Base-by-base conservation (phyloP, 2,113 vertebrate genomes). In the Nerophis ophidion region DNA sequence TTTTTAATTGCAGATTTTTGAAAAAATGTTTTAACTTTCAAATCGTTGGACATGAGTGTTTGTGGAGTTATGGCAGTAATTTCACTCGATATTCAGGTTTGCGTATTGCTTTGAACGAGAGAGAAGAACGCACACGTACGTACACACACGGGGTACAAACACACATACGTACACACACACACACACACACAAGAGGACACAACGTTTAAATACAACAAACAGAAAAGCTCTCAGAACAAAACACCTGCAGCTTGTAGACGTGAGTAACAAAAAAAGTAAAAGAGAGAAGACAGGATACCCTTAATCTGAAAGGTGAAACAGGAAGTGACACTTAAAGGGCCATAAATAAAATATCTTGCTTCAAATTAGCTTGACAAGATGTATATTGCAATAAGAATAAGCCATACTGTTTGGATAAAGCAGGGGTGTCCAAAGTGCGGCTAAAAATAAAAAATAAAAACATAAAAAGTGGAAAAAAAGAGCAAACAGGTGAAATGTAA, bases 321-420 rank as follows among this genome's bases (percentile, higher is more conserved):
- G 61, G 71, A 80, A 65, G 72, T 59, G 3, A 76, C 50, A 67
- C 44, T 60, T 70, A 57, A 56, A 56, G 72, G 76, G 71, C 60
- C 78, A 86, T 88, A 88, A 90, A 89, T 86, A 85, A 84, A 79
- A 55, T 68, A n/a, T 80, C 66, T 84, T 77, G 75, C 66, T 87
- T 86, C 78, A 81, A 84, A 83, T 86, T 77, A 79, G 79, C 77
- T 81, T 75, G 75, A 68, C 71, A 67, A 80, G 72, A 83, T 78
- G 80, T 56, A 60, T 81, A 82, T 77, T 80, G 78, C 80, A 36
- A 36, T 53, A 83, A 88, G 81, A 81, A 77, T 73, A 81, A 83
- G 77, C 63, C 54, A n/a, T 14, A 56, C 36, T 42, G 15, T 42
- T 26, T 26, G 26, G 26, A 26, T 26, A 26, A 26, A 26, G 26